Percentiles rank a stretch among this genome's conserved stretches.
Conservation (phyloP, 2,888 invertebrate genomes). For the Micoletzkya japonica region DNA sequence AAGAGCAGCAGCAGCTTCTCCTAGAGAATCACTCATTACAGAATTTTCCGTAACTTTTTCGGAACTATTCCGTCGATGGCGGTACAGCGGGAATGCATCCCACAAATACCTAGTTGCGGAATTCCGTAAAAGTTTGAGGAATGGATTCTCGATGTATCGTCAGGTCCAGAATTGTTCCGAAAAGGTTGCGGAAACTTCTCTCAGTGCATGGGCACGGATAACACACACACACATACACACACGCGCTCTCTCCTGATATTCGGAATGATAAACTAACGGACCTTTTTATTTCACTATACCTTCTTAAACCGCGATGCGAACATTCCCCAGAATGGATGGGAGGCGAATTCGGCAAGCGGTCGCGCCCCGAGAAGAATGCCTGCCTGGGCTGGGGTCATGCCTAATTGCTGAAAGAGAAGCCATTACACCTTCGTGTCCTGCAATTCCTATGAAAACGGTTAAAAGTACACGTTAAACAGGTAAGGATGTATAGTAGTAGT, state of each 20-base stretch:
- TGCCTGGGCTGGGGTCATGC: slow-evolving; percentile 90
- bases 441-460: slow-evolving; percentile 33
- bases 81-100: background rate
- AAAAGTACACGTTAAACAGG: no score
- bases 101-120: background rate
- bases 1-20: slow-evolving; percentile 79
- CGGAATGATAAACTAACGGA: no score
- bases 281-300: slow-evolving; percentile 36
- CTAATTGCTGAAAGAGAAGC: slow-evolving; percentile 75
- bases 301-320: slow-evolving; percentile 79
- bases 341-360: slow-evolving; percentile 93
- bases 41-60: slow-evolving; percentile 32
- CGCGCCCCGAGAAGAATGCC: slow-evolving; percentile 79
- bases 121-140: no score
- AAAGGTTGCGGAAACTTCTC: no score
- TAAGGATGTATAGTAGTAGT: background rate
- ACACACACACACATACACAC: no score
- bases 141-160: background rate
- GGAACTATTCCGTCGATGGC: no score
- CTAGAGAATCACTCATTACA: no score
- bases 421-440: background rate
- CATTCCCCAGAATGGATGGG: slow-evolving; percentile 96
- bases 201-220: no score
- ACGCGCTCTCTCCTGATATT: no score
- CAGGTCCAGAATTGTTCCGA: no score